A percentile compares a stretch with the other conserved stretches of the same genome.
phyloP scores from a whole-genome alignment of 2,113 vertebrate genomes.

The Aepyceros melampus region DNA sequence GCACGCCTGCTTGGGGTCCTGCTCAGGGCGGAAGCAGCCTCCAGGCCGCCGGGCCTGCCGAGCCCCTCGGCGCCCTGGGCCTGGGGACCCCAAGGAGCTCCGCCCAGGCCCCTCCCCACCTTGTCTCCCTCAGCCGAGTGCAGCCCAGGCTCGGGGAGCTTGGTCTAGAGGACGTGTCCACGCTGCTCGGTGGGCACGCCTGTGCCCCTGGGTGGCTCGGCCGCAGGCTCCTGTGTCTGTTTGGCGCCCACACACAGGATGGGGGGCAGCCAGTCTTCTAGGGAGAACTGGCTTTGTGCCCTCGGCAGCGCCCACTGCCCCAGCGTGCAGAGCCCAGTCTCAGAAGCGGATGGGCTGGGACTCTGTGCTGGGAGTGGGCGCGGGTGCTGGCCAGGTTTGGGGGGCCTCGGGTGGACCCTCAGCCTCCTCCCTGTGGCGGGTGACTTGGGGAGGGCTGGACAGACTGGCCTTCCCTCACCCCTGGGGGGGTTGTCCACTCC shows the following conservation, averaged over 20 bases:
- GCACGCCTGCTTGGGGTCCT: background rate
- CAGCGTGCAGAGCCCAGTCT: fast-evolving
- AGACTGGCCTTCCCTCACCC: no score
- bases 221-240: background rate
- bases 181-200: fast-evolving
- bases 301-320: no score
- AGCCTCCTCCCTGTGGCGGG: no score
- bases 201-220: background rate
- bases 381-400: background rate
- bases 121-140: fast-evolving
- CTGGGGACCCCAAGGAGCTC: fast-evolving
- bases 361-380: background rate
- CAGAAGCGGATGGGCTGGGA: background rate
- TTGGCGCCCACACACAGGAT: fast-evolving
- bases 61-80: background rate
- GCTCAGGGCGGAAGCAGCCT: background rate
- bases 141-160: background rate
- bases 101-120: background rate
- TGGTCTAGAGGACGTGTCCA: background rate
- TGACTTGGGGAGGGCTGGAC: fast-evolving
- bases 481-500: fast-evolving
- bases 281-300: no score
- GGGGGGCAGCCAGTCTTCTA: fast-evolving
- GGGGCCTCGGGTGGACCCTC: background rate
- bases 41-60: background rate